Evolutionary conservation across 2,113 vertebrate species (phyloP).

Genomic region (Alligator sinensis): DNA sequence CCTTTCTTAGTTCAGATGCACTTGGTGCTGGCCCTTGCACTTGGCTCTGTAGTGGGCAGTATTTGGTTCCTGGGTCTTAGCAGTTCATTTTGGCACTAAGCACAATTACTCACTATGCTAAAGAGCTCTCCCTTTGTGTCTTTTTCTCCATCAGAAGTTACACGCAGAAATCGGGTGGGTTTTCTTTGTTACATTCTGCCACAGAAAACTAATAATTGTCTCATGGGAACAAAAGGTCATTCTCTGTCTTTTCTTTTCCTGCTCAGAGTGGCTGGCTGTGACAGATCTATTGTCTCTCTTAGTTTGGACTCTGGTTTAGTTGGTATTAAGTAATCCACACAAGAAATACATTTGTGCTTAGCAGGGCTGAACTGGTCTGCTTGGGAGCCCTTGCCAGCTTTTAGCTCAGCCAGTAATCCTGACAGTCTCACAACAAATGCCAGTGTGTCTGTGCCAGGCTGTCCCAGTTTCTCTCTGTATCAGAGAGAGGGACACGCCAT

Average conservation of each 20-base stretch:
- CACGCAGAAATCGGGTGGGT: conserved; percentile 14
- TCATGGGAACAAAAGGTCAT: conserved; percentile 44
- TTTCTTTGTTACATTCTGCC: conserved; percentile 56
- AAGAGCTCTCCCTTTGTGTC: conserved; percentile 29
- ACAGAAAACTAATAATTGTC: conserved; percentile 66
- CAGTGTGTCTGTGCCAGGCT: conserved; percentile 6
- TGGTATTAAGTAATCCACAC: conserved; percentile 47
- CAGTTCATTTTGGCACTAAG: not conserved
- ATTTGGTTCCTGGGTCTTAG: conserved; percentile 5
- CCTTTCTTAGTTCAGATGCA: not conserved
- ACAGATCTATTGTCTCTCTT: conserved; percentile 70
- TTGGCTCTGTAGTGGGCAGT: not conserved
- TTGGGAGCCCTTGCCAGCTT: conserved; percentile 56
- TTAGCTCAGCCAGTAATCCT: conserved; percentile 62
- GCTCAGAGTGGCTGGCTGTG: conserved; percentile 29
- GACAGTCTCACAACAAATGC: conserved; percentile 9
- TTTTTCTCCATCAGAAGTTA: conserved; percentile 37
- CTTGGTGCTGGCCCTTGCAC: not conserved
- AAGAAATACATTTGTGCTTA: conserved; percentile 46
- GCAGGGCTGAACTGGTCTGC: conserved; percentile 53
- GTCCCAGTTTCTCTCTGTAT: conserved; percentile 8
- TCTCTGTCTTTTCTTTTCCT: not conserved
- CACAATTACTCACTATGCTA: conserved; percentile 18
- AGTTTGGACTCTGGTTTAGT: conserved; percentile 25
- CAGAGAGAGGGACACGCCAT: not conserved